Evolutionary conservation across 2,797 vertebrate genomes (phyloP), one percentile per base, ranked within the genome.

Genomic region (Gymnoscopelus braueri): DNA sequence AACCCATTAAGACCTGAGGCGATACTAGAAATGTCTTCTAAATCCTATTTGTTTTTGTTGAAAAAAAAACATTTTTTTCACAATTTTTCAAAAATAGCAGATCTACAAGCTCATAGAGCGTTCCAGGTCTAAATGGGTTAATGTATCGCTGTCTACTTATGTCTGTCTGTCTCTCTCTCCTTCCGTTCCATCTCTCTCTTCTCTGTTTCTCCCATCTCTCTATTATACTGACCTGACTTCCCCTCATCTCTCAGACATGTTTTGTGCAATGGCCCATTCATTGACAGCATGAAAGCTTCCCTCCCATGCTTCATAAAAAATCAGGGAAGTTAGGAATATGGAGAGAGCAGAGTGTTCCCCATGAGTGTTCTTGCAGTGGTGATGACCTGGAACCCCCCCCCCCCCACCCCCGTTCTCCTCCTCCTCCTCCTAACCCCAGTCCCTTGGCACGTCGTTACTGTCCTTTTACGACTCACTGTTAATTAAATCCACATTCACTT

Each of bases 401-500:
- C 26, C 26, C 35, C n/a, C n/a, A 26, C 2, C 26, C 26, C 26
- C 3, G 26, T 29, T 29, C 26, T 29, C 26, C 26, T 4, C 39
- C 39, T 9, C 39, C 35, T 44, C 5, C 39, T 44, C 9, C 39
- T 44, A 77, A 83, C 90, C 89, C 71, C 87, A 82, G 29, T 80
- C 75, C 84, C 15, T 85, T 93, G 89, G 90, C 91, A 86, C 72
- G 71, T 60, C 79, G 74, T 86, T 77, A 44, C 71, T 64, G 65
- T 70, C 68, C 65, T 78, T 91, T 84, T 82, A 87, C 91, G 88
- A 89, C 89, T 92, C 83, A 48, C 68, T 80, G 82, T 86, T 92
- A 92, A 95, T 94, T 93, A 92, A 95, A 94, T 90, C 91, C 87
- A 91, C 79, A 91, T 88, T 93, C 75, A 86, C 74, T 82, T 81